phyloP scores from a whole-genome alignment of 2,888 invertebrate genomes.

The Choristoneura rosaceana region DNA sequence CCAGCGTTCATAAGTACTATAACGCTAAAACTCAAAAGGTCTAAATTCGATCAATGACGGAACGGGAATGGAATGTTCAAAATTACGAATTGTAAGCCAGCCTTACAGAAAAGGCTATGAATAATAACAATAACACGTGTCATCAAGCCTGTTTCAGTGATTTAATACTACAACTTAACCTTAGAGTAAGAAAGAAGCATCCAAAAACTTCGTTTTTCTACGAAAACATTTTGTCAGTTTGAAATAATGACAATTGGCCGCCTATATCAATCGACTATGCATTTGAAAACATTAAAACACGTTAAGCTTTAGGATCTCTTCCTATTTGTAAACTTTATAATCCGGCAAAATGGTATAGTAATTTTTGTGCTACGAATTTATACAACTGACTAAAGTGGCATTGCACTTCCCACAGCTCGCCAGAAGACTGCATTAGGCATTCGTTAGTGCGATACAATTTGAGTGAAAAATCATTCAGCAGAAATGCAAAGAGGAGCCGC shows the following conservation, averaged over 20 bases:
- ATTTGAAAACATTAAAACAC: not conserved
- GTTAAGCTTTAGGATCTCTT: not conserved
- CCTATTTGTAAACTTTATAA: not conserved
- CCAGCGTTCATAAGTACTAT: not conserved
- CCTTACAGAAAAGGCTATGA: not conserved
- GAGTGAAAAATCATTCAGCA: not conserved
- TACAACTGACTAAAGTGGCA: not conserved
- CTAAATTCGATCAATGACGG: conserved; percentile 5
- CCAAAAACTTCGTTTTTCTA: conserved; percentile 11
- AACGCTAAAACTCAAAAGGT: conserved; percentile 37
- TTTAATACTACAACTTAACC: conserved; percentile 47
- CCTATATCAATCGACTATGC: not conserved
- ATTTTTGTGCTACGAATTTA: not conserved
- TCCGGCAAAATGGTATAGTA: not conserved
- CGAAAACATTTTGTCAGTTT: conserved; percentile 14
- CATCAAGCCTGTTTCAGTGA: conserved; percentile 76
- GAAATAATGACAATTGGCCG: not conserved
- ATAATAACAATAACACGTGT: conserved; percentile 27
- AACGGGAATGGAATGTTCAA: not conserved
- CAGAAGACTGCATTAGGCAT: conserved; percentile 9
- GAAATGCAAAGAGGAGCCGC: not conserved
- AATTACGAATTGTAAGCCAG: not conserved
- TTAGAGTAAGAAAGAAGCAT: conserved; percentile 45
- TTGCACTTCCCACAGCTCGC: not conserved
- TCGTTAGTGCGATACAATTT: not conserved